Conservation (phyloP, 2,888 invertebrate genomes). For the Cetonia aurata region DNA sequence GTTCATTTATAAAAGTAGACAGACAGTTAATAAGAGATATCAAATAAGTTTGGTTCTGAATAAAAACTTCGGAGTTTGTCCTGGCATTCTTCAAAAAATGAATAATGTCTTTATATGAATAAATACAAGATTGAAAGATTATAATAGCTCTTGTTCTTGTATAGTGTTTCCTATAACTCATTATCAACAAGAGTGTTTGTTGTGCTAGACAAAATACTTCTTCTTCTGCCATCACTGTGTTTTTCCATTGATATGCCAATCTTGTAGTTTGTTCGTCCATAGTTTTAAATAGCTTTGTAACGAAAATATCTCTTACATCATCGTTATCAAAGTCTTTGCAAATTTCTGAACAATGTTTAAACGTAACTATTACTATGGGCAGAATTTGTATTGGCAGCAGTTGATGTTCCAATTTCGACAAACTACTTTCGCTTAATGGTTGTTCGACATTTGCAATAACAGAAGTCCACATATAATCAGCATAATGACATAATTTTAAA, state of each 20-base stretch:
- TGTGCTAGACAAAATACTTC: conserved; percentile 66
- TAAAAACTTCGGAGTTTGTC: conserved; percentile 51
- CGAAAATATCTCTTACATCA: conserved; percentile 72
- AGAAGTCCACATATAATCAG: conserved; percentile 66
- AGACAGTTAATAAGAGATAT: conserved; percentile 77
- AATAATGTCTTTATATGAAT: conserved; percentile 72
- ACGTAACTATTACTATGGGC: conserved; percentile 71
- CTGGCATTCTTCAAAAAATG: conserved; percentile 54
- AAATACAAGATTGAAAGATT: conserved; percentile 74
- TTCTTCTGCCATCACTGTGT: conserved; percentile 64
- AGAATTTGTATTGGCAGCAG: conserved; percentile 74
- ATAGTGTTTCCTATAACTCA: conserved; percentile 71
- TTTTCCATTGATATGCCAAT: conserved; percentile 62
- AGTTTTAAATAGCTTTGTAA: conserved; percentile 72
- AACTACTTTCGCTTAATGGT: conserved; percentile 57
- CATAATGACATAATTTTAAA: conserved; percentile 63
- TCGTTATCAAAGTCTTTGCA: conserved; percentile 59
- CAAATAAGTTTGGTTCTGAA: conserved; percentile 67
- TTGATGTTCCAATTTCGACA: conserved; percentile 71
- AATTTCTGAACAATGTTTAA: conserved; percentile 53
- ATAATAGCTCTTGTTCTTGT: conserved; percentile 74
- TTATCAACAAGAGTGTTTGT: conserved; percentile 71
- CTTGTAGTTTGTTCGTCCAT: conserved; percentile 76
- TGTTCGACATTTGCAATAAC: conserved; percentile 61
- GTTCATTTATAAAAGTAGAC: conserved; percentile 75